These are phyloP conservation scores for Helicoverpa zea DNA, from an alignment of 1,140 invertebrate genomes.

Conservation along the genomic window DNA sequence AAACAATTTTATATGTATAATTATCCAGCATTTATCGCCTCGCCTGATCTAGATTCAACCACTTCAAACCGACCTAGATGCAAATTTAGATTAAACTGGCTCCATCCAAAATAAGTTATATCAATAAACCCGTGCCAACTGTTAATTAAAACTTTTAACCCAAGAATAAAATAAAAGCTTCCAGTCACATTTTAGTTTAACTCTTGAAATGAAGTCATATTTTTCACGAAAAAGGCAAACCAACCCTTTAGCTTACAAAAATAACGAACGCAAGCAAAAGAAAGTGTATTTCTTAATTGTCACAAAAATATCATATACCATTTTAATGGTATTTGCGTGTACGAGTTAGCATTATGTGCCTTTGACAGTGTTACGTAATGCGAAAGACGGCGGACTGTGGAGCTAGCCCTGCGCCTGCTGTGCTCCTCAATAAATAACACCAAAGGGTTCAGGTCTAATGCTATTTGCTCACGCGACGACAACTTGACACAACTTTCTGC, in stretches of 20 bases:
- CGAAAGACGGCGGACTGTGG: conserved; percentile 41
- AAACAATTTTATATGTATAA: too few species aligned
- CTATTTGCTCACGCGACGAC: conserved; percentile 76
- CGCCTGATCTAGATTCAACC: too few species aligned
- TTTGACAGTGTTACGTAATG: conserved; percentile 53
- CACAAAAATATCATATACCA: conserved; percentile 41
- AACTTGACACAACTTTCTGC: conserved; percentile 57
- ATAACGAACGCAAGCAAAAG: neutral
- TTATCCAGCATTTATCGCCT: too few species aligned
- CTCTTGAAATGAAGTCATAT: neutral
- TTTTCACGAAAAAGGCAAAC: neutral
- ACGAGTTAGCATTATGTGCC: conserved; percentile 51
- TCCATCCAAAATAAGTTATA: too few species aligned
- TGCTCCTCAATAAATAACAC: conserved; percentile 80
- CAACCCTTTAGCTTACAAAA: conserved; percentile 1
- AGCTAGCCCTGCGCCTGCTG: conserved; percentile 52
- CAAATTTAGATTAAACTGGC: too few species aligned
- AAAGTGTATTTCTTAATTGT: conserved; percentile 30
- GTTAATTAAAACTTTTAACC: too few species aligned
- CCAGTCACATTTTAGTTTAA: too few species aligned
- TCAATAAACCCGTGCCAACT: too few species aligned
- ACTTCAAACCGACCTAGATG: too few species aligned
- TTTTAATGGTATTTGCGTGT: conserved; percentile 55
- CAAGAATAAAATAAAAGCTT: too few species aligned
- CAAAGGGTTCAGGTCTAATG: conserved; percentile 80